Evolutionary conservation across 2,113 vertebrate species (phyloP).

Genomic region (Channa argus): DNA sequence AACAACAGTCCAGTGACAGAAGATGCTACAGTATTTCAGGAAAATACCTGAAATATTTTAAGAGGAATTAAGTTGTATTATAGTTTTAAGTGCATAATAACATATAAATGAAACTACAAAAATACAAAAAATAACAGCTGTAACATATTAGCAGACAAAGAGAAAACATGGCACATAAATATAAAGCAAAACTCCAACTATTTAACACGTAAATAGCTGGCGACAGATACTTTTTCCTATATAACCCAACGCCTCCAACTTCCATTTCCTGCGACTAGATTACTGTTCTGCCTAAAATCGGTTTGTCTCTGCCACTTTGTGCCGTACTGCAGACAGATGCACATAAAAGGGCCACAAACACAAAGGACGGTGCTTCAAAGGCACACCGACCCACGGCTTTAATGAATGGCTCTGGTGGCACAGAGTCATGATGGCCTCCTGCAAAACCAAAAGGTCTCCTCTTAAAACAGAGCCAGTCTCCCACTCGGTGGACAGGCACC

Average conservation of each 20-base stretch:
- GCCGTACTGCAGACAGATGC: constrained; percentile 47
- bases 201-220: too few species aligned
- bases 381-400: constrained; percentile 52
- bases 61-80: not conserved
- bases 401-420: constrained; percentile 71
- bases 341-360: constrained; percentile 67
- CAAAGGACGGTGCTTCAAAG: constrained; percentile 80
- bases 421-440: constrained; percentile 45
- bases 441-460: constrained; percentile 60
- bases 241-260: not conserved
- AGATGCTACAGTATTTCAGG: not conserved
- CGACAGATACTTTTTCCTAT: not conserved
- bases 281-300: not conserved
- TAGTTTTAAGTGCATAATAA: not conserved
- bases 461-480: constrained; percentile 31
- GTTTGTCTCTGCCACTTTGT: constrained; percentile 4
- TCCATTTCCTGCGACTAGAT: not conserved
- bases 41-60: too few species aligned
- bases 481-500: constrained; percentile 14
- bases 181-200: too few species aligned
- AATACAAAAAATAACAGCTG: not conserved
- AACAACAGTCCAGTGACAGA: not conserved
- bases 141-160: not conserved
- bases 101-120: not conserved
- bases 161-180: too few species aligned